phyloP scores from a whole-genome alignment of 2,797 vertebrate genomes.

The Phalanger gymnotis region DNA sequence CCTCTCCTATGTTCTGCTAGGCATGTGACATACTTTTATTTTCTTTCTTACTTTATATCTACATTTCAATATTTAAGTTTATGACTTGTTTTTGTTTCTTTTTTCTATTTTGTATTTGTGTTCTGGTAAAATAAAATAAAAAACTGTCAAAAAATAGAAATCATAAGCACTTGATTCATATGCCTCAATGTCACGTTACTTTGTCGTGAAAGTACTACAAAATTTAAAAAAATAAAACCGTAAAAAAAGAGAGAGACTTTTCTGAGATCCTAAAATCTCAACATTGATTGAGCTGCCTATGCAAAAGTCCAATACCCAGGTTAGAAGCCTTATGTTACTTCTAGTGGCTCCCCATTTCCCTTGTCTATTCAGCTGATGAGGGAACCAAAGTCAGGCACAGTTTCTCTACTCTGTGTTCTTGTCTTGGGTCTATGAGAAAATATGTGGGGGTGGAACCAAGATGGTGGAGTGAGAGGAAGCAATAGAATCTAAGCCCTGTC shows the following conservation, averaged over 20 bases:
- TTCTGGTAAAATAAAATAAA: too few species aligned
- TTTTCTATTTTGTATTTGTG: too few species aligned
- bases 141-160: too few species aligned
- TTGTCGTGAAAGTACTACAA: too few species aligned
- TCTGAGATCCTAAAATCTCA: background rate
- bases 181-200: too few species aligned
- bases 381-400: background rate
- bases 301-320: background rate
- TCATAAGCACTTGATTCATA: too few species aligned
- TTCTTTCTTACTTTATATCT: too few species aligned
- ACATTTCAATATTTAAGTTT: too few species aligned
- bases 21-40: too few species aligned
- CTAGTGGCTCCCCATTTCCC: background rate
- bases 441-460: background rate
- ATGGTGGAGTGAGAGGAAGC: background rate
- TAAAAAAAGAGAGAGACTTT: background rate
- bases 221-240: too few species aligned
- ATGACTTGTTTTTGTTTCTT: too few species aligned
- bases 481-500: background rate
- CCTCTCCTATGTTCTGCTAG: too few species aligned
- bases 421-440: background rate
- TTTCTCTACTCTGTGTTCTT: background rate
- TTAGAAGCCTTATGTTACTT: background rate
- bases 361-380: background rate
- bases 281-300: background rate